phyloP scores from a whole-genome alignment of 2,113 vertebrate species.

The human region DNA sequence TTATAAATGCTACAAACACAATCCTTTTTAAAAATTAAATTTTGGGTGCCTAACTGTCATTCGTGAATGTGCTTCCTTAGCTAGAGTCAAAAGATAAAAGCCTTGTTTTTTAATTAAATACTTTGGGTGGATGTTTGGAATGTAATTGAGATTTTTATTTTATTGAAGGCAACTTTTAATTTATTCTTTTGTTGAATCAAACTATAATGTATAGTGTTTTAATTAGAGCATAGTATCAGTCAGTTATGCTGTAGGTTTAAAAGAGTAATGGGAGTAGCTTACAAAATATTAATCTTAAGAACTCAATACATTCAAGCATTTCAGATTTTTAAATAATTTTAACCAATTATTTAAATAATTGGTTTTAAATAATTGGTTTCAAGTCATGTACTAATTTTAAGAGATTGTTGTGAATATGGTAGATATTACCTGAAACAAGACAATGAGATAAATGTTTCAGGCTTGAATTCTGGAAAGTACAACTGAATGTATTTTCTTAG shows the following conservation, averaged over 20 bases:
- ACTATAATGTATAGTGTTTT: not conserved
- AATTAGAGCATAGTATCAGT: not conserved
- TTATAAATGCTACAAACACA: not conserved
- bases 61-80: not conserved
- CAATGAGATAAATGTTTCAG: not conserved
- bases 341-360: too few species aligned
- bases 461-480: not conserved
- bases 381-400: not conserved
- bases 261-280: not conserved
- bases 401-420: not conserved
- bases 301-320: slow-evolving; percentile 10
- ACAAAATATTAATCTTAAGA: slow-evolving; percentile 51
- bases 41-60: not conserved
- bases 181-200: slow-evolving; percentile 14
- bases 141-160: slow-evolving; percentile 18
- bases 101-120: not conserved
- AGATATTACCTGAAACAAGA: not conserved
- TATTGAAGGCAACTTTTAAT: slow-evolving; percentile 2
- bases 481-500: not conserved
- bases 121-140: not conserved
- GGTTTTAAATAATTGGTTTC: not conserved
- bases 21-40: not conserved
- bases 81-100: not conserved
- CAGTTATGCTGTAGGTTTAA: not conserved
- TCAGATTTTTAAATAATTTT: slow-evolving; percentile 49